Base-by-base conservation (phyloP, 2,797 vertebrate genomes). In the Bryconaethiops microstoma region DNA sequence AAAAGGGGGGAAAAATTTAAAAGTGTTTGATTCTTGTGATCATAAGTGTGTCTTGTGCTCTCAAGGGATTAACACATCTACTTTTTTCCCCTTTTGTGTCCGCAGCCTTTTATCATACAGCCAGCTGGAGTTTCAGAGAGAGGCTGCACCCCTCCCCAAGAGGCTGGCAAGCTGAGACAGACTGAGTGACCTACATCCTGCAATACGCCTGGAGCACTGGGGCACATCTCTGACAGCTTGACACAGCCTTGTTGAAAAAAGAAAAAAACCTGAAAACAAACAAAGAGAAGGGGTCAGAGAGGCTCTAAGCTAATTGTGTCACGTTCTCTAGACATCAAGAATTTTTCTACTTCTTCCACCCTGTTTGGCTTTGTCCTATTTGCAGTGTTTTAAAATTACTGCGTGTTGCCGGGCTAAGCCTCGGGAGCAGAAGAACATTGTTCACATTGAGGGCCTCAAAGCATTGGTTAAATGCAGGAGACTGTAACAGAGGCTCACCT, bases 151-250 rank as follows among this genome's bases (percentile, higher is more conserved):
- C 75, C 82, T 91, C 88, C 90, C 89, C 83, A 55, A 87, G 90
- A 90, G 89, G 88, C 87, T 82, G 90, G 82, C 86, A 84, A 69
- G 77, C 89, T 39, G 90, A 92, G 89, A 88, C 92, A 92, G 92
- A 94, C 91, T 17, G 84, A 88, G 76, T 87, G 90, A 92, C 93
- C 92, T 91, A 92, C 89, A 92, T 94, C 92, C 88, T 85, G 86
- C 87, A 79, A 82, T 84, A 81, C 83, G 83, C 74, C 76, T 79
- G 85, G 76, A 90, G 91, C 92, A 89, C 86, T 88, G 81, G 89
- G 89, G 87, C 90, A 85, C 84, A 64, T 84, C 82, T 81, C 57
- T 25, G 63, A 80, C 86, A 79, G 87, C 84, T 73, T 69, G 82
- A 81, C 82, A 84, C 83, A 74, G 52, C 75, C 48, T 76, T 84